phyloP scores from a whole-genome alignment of 2,797 vertebrate species.

The Molossus alvarezi region DNA sequence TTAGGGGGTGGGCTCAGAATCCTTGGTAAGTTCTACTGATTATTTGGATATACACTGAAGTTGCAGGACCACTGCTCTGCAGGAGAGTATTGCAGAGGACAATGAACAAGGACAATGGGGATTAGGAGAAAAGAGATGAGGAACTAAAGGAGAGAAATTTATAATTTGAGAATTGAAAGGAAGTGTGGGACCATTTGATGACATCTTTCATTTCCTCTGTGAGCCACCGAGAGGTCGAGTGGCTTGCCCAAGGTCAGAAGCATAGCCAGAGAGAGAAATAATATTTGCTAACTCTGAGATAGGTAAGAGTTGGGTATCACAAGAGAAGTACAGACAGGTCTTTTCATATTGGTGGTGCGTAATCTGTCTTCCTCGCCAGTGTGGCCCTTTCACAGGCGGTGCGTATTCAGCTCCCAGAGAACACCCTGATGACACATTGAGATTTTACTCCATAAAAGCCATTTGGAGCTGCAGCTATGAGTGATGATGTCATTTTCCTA shows the following conservation, averaged over 20 bases:
- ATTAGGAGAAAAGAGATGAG: not conserved
- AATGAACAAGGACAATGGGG: not conserved
- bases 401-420: not conserved
- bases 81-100: not conserved
- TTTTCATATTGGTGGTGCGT: not conserved
- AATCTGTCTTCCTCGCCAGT: not conserved
- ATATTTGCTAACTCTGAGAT: not conserved
- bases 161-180: not conserved
- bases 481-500: not conserved
- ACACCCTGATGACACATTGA: not conserved
- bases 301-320: slow-evolving; percentile 1
- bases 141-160: not conserved
- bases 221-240: not conserved
- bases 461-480: not conserved
- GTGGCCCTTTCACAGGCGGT: not conserved
- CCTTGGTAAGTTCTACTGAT: not conserved
- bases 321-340: not conserved
- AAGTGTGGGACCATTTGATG: not conserved
- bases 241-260: not conserved
- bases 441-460: slow-evolving; percentile 14
- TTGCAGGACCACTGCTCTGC: not conserved
- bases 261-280: not conserved
- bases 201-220: not conserved
- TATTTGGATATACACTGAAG: not conserved
- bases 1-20: not conserved